Evolutionary conservation across 2,797 vertebrate genomes (phyloP).

Genomic region (Staurois parvus): DNA sequence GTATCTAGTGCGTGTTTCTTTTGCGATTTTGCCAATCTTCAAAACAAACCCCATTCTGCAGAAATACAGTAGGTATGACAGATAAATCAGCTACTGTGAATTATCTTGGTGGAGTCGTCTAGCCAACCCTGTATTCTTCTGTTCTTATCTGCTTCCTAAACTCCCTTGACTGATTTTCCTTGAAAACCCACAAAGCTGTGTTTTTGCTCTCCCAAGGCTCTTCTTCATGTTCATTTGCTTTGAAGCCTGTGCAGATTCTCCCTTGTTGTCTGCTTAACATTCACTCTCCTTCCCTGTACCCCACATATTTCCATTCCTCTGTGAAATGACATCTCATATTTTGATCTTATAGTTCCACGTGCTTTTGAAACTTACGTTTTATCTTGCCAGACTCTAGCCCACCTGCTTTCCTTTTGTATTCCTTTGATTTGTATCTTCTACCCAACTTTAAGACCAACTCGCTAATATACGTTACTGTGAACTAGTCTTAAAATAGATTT

Average conservation of each 20-base stretch:
- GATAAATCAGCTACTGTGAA: neutral
- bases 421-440: neutral
- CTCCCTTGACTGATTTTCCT: constrained; percentile 23
- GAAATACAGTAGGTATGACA: neutral
- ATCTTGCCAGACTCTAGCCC: constrained; percentile 17
- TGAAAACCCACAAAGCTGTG: constrained; percentile 13
- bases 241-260: neutral
- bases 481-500: neutral
- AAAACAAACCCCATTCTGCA: neutral
- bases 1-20: neutral
- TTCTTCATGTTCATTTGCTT: constrained; percentile 1
- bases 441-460: neutral
- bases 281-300: neutral
- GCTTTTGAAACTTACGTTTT: constrained; percentile 23
- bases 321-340: constrained; percentile 19
- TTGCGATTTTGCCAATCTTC: neutral
- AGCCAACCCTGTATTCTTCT: neutral
- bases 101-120: neutral
- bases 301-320: constrained; percentile 19
- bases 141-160: constrained; percentile 6
- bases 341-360: constrained; percentile 17
- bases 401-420: neutral
- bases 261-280: neutral
- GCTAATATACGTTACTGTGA: neutral
- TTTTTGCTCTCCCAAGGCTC: constrained; percentile 10